Evolutionary conservation across 2,888 invertebrate genomes (phyloP), one percentile per base, ranked within the genome.

Genomic region (Trachelus iudaicus): DNA sequence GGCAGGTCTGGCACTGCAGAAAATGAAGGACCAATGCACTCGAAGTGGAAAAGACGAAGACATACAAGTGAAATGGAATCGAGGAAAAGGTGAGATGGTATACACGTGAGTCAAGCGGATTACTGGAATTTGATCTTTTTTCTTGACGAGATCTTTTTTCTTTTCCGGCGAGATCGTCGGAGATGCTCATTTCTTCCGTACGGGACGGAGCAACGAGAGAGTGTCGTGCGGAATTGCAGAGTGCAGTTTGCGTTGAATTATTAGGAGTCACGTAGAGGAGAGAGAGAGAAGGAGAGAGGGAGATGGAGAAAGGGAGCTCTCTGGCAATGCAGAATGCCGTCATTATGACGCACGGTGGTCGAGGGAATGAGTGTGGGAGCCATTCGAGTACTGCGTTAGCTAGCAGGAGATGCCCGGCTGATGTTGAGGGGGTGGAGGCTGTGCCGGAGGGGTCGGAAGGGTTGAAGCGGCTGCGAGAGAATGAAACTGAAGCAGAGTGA

Each of bases 181-280:
- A 23, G 56, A 23, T 56, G 23, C 56, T 23, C 23, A 15, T 56
- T 56, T 56, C 23, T 56, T 23, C 56, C 9, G 2, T 56, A 23
- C 56, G 56, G 56, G 56, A 56, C 9, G 23, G 23, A 56, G 56
- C 56, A 23, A 56, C 23, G 23, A 9, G 23, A 56, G 23, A 56
- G 56, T 23, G 56, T 56, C 56, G 23, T 2, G 9, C 23, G 23
- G 23, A 56, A 56, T 23, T 23, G 23, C 56, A 56, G 56, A 23
- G 23, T 56, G 56, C 56, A 56, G 56, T 56, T 56, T 9, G 56
- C 56, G 56, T 56, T 85, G 84, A 89, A 87, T 88, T 86, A 87
- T 88, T 84, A 83, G 87, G 85, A 87, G 87, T 88, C 87, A 87
- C 88, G 87, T 87, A 84, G 84, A 83, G 9, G 9, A 56, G 56